Base-by-base conservation (phyloP, 2,888 invertebrate species). In the Bimastos eiseni region DNA sequence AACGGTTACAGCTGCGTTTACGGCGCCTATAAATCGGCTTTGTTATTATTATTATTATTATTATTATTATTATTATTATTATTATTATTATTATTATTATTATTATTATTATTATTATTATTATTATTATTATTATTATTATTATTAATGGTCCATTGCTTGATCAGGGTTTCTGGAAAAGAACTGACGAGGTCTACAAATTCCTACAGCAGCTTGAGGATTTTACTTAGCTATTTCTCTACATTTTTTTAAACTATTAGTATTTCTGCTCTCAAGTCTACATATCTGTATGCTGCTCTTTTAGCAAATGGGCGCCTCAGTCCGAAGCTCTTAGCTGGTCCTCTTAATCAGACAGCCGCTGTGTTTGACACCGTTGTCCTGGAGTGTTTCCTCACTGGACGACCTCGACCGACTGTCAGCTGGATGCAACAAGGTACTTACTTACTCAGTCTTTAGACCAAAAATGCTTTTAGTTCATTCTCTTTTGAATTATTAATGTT, bases 371-470 rank as follows among this genome's bases (percentile, higher is more conserved):
- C 30, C 11, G 86, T 86, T 86, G 86, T 86, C 36, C 37, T 86
- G 21, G 86, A 86, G 36, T 86, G 86, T 36, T 21, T 86, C 36
- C 86, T 86, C 21, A 86, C 86, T 21, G 86, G 86, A 86, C 19
- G 86, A 37, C 86, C 86, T 36, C 86, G 86, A 86, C 86, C 86
- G 5, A 1, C 37, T 37, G 86, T 86, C 5, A 86, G 13, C 34
- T 86, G 86, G 86, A 86, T 37, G 86, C 4, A 86, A 36, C 34
- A 86, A 86, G 86, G 86, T 86, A 34, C 86, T 84, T 83, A 11
- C n/a, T 83, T 13, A 33, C 36, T 84, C 55, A 30, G 55, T 55
- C 55, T 70, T 70, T 17, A 70, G 70, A n/a, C 70, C 70, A 70
- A 70, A 70, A 8, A n/a, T 49, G 1, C 24, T 49, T 49, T 13